Percentiles rank a stretch among this genome's conserved stretches.
These are phyloP conservation scores for Acanthosoma haemorrhoidale DNA, from an alignment of 2,888 invertebrate genomes.

Conservation along the genomic window DNA sequence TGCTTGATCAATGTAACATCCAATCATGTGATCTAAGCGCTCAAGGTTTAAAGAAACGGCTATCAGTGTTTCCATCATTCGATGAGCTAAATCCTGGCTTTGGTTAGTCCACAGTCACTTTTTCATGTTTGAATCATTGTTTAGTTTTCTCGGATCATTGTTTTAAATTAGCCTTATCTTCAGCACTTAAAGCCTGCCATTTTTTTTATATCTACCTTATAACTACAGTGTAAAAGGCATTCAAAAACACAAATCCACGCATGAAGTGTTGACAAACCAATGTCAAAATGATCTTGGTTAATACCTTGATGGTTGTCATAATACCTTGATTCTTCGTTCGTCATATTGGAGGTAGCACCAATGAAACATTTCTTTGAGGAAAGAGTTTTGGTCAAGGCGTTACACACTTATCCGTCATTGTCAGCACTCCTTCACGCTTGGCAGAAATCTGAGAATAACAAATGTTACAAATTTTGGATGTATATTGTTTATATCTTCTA, in stretches of 20 bases:
- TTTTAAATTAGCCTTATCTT: neutral
- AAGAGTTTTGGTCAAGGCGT: no score
- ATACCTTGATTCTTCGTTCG: neutral
- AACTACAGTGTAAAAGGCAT: neutral
- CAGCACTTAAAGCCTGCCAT: neutral
- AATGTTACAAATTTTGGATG: no score
- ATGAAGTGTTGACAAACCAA: neutral
- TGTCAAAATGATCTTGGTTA: neutral
- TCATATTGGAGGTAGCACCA: neutral
- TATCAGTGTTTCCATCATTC: neutral
- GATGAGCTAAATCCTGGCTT: no score
- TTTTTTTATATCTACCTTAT: neutral
- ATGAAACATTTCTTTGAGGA: neutral
- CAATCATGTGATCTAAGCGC: no score
- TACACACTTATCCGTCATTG: no score
- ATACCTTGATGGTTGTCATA: no score
- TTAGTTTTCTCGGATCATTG: neutral
- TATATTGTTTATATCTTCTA: no score
- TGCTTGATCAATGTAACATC: no score
- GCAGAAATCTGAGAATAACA: no score
- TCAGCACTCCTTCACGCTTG: no score
- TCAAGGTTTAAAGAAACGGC: no score
- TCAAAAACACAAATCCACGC: neutral
- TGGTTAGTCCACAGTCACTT: neutral
- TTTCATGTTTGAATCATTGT: neutral